Conservation (phyloP, 2,888 invertebrate genomes). For the Julus scanicus region DNA sequence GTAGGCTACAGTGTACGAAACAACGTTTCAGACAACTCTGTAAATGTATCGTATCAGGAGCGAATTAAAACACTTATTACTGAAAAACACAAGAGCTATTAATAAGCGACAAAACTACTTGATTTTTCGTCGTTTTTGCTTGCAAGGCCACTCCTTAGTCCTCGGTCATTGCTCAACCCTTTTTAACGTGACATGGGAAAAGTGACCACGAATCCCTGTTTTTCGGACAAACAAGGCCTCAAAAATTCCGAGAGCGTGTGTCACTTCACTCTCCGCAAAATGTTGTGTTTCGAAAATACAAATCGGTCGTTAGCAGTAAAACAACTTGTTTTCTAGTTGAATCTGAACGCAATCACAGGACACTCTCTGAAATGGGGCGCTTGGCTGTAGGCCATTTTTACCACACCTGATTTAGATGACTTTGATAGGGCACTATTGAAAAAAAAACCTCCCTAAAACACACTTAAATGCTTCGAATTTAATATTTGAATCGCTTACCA, state of each 20-base stretch:
- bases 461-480: not conserved
- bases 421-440: not conserved
- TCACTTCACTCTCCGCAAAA: slow-evolving; percentile 30
- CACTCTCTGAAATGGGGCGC: not conserved
- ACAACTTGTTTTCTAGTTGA: slow-evolving; percentile 48
- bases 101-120: not conserved
- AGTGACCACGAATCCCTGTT: slow-evolving; percentile 49
- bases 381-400: not conserved
- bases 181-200: slow-evolving; percentile 38
- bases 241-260: slow-evolving; percentile 52
- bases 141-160: not conserved
- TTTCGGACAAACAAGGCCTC: slow-evolving; percentile 43
- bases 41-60: too few species aligned
- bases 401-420: not conserved
- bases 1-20: too few species aligned
- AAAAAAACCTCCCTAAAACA: not conserved
- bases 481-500: not conserved
- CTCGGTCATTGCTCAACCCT: slow-evolving; percentile 29
- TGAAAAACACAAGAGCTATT: too few species aligned
- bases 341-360: not conserved
- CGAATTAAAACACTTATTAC: too few species aligned
- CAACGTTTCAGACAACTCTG: too few species aligned
- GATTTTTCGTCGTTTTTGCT: not conserved
- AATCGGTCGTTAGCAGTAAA: slow-evolving; percentile 50
- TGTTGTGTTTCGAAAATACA: slow-evolving; percentile 28